Conservation (phyloP, 2,113 vertebrate species). For the Lepus timidus region DNA sequence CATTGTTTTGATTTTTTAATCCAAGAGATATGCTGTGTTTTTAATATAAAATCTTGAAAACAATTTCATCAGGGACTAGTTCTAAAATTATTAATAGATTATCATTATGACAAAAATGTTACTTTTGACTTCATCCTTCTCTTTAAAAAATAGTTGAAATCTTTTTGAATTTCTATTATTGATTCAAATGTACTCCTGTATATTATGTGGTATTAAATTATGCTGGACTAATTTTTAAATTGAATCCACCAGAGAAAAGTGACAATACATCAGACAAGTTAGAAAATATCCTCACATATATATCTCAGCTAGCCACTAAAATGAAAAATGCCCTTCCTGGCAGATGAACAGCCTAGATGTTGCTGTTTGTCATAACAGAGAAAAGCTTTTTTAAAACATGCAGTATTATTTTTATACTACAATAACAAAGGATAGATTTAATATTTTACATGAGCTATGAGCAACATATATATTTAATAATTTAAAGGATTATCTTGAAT, state of each 20-base stretch:
- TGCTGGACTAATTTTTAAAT: conserved; percentile 59
- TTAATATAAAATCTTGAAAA: not conserved
- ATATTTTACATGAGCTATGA: conserved; percentile 48
- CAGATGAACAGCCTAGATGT: conserved; percentile 49
- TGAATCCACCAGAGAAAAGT: conserved; percentile 38
- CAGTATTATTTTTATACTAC: not conserved
- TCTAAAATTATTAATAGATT: not conserved
- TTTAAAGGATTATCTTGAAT: not conserved
- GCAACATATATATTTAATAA: not conserved
- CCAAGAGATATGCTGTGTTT: not conserved
- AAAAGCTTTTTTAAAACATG: not conserved
- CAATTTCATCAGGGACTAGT: not conserved
- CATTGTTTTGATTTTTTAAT: not conserved
- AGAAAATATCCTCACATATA: conserved; percentile 47
- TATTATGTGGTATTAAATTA: not conserved
- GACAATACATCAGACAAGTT: not conserved
- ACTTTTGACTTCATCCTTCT: not conserved
- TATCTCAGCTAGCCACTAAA: conserved; percentile 62
- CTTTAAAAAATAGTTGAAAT: not conserved
- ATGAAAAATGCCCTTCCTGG: conserved; percentile 55
- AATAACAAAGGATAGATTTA: conserved; percentile 17
- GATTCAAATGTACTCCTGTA: not conserved
- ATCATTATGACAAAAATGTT: not conserved
- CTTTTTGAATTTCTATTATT: not conserved
- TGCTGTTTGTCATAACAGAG: conserved; percentile 58